Evolutionary conservation across 2,113 vertebrate genomes (phyloP), one percentile per base, ranked within the genome.

Genomic region (Zosterops pallidus): DNA sequence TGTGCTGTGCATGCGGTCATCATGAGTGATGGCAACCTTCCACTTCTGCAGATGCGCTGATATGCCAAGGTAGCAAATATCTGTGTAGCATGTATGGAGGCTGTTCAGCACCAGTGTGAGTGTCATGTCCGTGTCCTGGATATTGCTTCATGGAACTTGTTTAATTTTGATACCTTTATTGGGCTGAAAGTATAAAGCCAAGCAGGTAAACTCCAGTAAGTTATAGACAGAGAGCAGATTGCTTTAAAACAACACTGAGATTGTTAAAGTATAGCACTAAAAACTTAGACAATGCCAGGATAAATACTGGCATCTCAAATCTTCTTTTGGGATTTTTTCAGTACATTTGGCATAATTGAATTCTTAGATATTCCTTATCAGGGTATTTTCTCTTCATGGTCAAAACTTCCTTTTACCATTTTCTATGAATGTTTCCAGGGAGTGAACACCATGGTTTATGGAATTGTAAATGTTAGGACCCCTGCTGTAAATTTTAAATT

Each of bases 1-100:
- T 0, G 0, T 49, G 15, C 24, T 44, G 3, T 4, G 5, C 13
- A 9, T 12, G 17, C 53, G 15, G 22, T 77, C 37, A 22, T 64
- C 5, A 3, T 15, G 0, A 3, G 8, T 23, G 25, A 41, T 31
- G 55, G 12, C 41, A 83, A 24, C 41, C 28, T 76, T 12, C 57
- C 37, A 9, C 53, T 83, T 64, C 50, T 83, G n/a, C 35, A 50
- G 35, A 24, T 55, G 16, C 12, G 29, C 21, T 60, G 42, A 35
- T 80, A 26, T 5, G 18, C 35, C 23, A 37, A 37, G 15, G 41
- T 70, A 26, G 26, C 9, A 72, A 56, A 76, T 37, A 12, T 28
- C 33, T 59, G 29, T 53, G 28, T 63, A 39, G 28, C 18, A 42
- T 2, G 0, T 68, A 14, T 7, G 37, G 33, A 79, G 53, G 9